Conservation (phyloP, 2,888 invertebrate species). For the Cephus spinipes region DNA sequence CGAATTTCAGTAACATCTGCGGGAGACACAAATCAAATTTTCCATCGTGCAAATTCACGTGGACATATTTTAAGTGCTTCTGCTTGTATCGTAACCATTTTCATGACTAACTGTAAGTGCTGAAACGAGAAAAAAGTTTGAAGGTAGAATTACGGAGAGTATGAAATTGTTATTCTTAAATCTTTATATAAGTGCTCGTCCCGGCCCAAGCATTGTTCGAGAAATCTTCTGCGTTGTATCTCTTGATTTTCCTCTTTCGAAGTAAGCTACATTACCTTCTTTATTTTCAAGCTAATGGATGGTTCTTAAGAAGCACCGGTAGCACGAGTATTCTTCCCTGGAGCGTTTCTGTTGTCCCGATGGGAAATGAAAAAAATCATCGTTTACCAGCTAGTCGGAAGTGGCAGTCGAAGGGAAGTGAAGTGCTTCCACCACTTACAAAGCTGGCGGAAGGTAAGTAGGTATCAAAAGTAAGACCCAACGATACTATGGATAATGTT, state of each 20-base stretch:
- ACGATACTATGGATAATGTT: not conserved
- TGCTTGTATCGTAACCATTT: not conserved
- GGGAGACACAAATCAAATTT: not conserved
- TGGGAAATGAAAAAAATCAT: conserved; percentile 41
- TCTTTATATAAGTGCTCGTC: not conserved
- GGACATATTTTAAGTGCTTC: not conserved
- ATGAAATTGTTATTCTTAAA: not conserved
- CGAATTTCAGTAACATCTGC: not conserved
- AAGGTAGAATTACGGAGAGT: not conserved
- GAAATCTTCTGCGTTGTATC: not conserved
- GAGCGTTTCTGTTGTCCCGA: conserved; percentile 28
- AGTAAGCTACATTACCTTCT: conserved; percentile 10
- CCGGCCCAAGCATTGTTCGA: not conserved
- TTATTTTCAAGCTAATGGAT: conserved; percentile 39
- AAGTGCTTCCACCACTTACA: not conserved
- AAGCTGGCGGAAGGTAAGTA: not conserved
- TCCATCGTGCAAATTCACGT: not conserved
- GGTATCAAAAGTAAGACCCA: not conserved
- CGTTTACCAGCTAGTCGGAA: conserved; percentile 15
- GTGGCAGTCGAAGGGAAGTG: conserved; percentile 2
- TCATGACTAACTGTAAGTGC: not conserved
- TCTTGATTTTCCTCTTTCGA: not conserved
- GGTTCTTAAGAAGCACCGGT: conserved; percentile 28
- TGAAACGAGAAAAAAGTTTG: not conserved
- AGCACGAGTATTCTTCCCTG: conserved; percentile 35